Evolutionary conservation across 2,797 vertebrate genomes (phyloP).

Genomic region (Euphonia xanthogaster): DNA sequence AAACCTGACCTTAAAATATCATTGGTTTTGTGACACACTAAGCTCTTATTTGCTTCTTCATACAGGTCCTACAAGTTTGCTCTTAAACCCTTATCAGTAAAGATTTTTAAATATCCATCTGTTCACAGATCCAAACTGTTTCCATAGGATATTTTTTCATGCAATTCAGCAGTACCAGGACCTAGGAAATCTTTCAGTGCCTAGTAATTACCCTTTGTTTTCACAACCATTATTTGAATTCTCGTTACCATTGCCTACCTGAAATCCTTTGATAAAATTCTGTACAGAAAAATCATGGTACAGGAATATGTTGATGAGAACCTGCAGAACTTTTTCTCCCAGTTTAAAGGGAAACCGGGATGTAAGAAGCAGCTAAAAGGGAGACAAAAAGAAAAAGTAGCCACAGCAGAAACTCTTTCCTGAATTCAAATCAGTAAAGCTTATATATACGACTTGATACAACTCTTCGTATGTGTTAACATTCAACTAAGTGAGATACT

Average conservation of each 20-base stretch:
- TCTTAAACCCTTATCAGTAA: background rate
- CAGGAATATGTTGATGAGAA: constrained; percentile 92
- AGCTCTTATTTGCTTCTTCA: background rate
- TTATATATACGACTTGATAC: background rate
- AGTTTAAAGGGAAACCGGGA: constrained; percentile 88
- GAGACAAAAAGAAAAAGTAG: background rate
- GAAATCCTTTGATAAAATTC: constrained; percentile 95
- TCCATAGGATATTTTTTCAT: background rate
- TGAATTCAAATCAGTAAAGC: background rate
- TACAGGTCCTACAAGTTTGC: background rate
- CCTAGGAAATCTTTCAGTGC: background rate
- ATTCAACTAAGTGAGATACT: background rate
- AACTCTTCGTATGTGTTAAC: background rate
- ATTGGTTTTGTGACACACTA: background rate
- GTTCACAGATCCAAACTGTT: background rate
- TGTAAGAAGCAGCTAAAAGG: constrained; percentile 86
- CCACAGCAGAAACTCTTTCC: background rate
- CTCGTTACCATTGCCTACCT: constrained; percentile 77
- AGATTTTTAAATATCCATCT: background rate
- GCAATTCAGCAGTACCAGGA: background rate
- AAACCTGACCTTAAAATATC: background rate
- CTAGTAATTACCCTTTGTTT: background rate
- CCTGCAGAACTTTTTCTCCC: constrained; percentile 87
- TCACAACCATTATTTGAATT: background rate
- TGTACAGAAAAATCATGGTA: constrained; percentile 97